phyloP scores from a whole-genome alignment of 35 echinoderm and acorn worm species.

The Ophiothrix spiculata region DNA sequence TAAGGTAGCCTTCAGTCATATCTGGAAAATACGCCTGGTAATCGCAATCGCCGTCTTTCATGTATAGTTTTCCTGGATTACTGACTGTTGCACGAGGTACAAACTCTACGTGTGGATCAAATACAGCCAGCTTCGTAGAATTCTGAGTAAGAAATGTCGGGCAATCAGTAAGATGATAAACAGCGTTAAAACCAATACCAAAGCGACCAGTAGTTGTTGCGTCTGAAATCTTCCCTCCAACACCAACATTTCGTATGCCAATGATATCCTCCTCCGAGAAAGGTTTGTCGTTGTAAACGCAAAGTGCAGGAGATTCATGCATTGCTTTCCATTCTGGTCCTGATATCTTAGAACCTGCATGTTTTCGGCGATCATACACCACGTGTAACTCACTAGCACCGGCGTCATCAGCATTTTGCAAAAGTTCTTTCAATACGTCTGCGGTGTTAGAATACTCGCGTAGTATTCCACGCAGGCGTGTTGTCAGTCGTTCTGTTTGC shows the following conservation, averaged over 20 bases:
- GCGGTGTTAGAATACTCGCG: constrained; percentile 16
- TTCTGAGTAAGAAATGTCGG: constrained; percentile 51
- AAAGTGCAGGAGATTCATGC: constrained; percentile 45
- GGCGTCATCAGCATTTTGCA: constrained; percentile 79
- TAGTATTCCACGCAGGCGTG: constrained; percentile 42
- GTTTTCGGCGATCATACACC: constrained; percentile 51
- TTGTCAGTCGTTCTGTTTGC: constrained; percentile 48
- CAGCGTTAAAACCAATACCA: constrained; percentile 62
- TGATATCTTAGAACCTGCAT: constrained; percentile 25
- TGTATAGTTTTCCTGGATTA: constrained; percentile 19
- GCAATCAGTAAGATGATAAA: constrained; percentile 74
- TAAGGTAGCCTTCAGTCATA: constrained; percentile 37
- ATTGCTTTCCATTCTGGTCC: constrained; percentile 32
- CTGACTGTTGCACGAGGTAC: constrained; percentile 18
- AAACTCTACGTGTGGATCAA: constrained; percentile 54
- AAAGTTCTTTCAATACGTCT: constrained; percentile 54
- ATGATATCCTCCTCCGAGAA: constrained; percentile 66
- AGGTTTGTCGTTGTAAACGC: constrained; percentile 67
- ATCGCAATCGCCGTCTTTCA: not conserved
- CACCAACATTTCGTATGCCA: constrained; percentile 65
- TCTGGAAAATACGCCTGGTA: constrained; percentile 12
- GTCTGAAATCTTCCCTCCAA: constrained; percentile 47
- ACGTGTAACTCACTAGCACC: constrained; percentile 59
- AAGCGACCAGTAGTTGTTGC: constrained; percentile 46
- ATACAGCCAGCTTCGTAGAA: constrained; percentile 30